Percentiles rank a stretch among this genome's conserved stretches.
phyloP scores from a whole-genome alignment of 2,797 vertebrate species.

The Danio jaintianensis region DNA sequence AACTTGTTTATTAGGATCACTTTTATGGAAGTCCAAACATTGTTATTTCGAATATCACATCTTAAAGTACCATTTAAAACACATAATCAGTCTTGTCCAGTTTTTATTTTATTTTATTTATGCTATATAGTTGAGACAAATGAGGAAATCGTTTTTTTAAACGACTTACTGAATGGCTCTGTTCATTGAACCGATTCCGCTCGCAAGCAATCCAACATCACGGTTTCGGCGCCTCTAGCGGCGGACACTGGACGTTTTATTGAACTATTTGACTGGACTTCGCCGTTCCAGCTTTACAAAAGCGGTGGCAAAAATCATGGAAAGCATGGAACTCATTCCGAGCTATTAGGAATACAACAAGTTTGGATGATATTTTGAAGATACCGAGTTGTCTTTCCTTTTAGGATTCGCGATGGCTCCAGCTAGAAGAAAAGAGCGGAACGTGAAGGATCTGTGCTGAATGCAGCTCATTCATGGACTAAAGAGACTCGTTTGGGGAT shows the following conservation, averaged over 20 bases:
- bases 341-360: conserved; percentile 30
- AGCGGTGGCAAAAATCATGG: conserved; percentile 44
- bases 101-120: background rate
- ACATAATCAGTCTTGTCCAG: background rate
- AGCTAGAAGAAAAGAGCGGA: conserved; percentile 61
- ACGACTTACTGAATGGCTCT: no score
- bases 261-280: conserved; percentile 25
- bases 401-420: conserved; percentile 66
- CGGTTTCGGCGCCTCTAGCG: conserved; percentile 63
- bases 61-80: background rate
- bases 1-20: background rate
- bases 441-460: conserved; percentile 73
- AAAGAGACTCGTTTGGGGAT: conserved; percentile 75
- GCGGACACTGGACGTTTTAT: conserved; percentile 8
- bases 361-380: background rate
- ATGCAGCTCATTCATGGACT: conserved; percentile 80
- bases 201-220: background rate
- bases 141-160: background rate
- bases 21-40: background rate
- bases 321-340: conserved; percentile 1
- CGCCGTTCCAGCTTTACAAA: conserved; percentile 41
- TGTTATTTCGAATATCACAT: background rate
- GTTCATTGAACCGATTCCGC: background rate
- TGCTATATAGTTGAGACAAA: background rate
- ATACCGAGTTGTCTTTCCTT: background rate